Conservation (phyloP, 2,113 vertebrate genomes). For the Quiscalus mexicanus region DNA sequence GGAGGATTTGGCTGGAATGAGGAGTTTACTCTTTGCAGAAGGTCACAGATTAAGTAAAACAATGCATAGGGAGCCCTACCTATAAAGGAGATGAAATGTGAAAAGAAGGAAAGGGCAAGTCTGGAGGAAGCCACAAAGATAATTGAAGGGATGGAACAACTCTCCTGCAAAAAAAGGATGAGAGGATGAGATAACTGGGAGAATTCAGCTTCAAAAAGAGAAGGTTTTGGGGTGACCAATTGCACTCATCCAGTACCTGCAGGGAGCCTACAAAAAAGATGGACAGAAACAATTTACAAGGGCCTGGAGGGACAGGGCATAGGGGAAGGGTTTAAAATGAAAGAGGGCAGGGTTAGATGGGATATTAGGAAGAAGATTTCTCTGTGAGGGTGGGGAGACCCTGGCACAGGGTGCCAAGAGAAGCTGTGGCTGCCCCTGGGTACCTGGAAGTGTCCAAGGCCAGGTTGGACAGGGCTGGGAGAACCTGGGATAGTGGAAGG, state of each 20-base stretch:
- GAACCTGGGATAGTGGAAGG: background rate
- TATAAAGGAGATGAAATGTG: rapidly evolving
- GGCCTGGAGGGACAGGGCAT: background rate
- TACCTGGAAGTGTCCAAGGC: rapidly evolving
- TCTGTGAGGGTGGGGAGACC: background rate
- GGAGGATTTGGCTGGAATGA: background rate
- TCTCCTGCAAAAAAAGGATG: background rate
- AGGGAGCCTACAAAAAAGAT: background rate
- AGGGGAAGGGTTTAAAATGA: background rate
- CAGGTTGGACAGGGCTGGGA: rapidly evolving
- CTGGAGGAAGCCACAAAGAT: background rate
- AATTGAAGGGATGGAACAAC: background rate
- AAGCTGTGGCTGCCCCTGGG: background rate
- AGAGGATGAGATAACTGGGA: background rate
- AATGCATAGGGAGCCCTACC: background rate
- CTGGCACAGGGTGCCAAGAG: background rate
- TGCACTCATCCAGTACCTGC: background rate
- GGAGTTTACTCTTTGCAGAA: background rate
- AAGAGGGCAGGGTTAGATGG: background rate
- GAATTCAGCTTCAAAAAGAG: background rate
- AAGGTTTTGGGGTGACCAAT: background rate
- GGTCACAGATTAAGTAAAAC: background rate
- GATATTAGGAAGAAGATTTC: background rate
- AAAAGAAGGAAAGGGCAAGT: background rate
- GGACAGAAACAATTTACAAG: background rate